Evolutionary conservation across 2,888 invertebrate species (phyloP), one percentile per base, ranked within the genome.

Genomic region (Rotaria magnacalcarata): DNA sequence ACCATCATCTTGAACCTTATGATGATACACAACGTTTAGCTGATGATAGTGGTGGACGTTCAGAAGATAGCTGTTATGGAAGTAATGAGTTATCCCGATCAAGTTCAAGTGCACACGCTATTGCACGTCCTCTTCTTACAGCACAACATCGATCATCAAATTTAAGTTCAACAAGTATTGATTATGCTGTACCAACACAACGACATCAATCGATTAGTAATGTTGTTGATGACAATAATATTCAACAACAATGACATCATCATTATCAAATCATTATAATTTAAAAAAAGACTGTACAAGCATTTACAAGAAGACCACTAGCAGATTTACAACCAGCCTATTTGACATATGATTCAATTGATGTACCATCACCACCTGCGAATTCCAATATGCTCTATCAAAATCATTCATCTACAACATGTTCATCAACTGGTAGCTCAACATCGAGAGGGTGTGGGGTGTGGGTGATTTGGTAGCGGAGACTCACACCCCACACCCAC

Each of bases 61-160:
- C 80, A n/a, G 47, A 80, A 80, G 80, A 80, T 80, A 80, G 80
- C 47, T 80, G 80, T n/a, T 80, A 80, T 80, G 80, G 47, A n/a
- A 80, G 80, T n/a, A 80, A 80, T 47, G 80, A 80, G 47, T 47
- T 80, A 80, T 80, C 80, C 11, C 80, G 80, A 80, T 80, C 80
- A 24, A 47, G 24, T 80, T 80, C 80, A n/a, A 80, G 80, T 80
- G 80, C 80, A 24, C 80, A 80, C n/a, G 80, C 19, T 47, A 47
- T 80, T 47, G 43, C 80, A 8, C 43, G 80, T n/a, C 80, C 80
- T 24, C 80, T 80, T n/a, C 80, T 80, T 10, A 80, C 80, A 21
- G n/a, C 80, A 4, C 47, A 80, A 47, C 80, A 80, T 47, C 80
- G 80, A 47, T 80, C 80, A 47, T 47, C 80, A n/a, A 80, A 47